Base-by-base conservation (phyloP, 2,113 vertebrate genomes). In the Alexandromys fortis region DNA sequence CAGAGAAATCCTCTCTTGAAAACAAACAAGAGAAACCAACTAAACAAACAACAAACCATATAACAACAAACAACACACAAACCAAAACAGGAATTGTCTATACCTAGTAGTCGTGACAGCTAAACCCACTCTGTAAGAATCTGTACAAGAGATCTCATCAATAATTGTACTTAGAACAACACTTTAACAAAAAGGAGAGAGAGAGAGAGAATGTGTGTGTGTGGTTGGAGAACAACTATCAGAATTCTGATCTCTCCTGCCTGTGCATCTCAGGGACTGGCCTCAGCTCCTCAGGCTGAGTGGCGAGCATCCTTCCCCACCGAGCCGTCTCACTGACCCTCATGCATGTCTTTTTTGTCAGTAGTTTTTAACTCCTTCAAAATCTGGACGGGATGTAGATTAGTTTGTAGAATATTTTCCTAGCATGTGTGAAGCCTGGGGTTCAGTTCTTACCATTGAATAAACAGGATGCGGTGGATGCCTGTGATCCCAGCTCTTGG, bases 21-120 rank as follows among this genome's bases (percentile, higher is more conserved):
- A 82, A 77, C 85, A 93, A 96, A 24, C 21, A 30, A 89, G 77
- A 21, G 90, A 21, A 73, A 79, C 68, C 33, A 77, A 83, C 68
- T 28, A 76, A 78, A 6, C 38, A 78, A 26, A 35, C 16, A 79
- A 35, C 30, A 52, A 79, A 79, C 13, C 76, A 78, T 16, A 78
- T 33, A 33, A 78, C 45, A 49, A 79, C 16, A 79, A 49, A 79
- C 45, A 78, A 52, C 45, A 78, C 13, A 38, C 52, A n/a, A 58
- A 38, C 21, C 14, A 82, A 82, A n/a, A 61, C 22, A 90, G 12
- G 47, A 90, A 85, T 38, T 68, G 86, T 4, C 19, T 70, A 11
- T 81, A 33, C 35, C 52, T 73, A 33, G 77, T 86, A 77, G 72
- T 73, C 26, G 68, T 5, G 30, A 92, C 8, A 77, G 22, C 33